Base-by-base conservation (phyloP, 2,113 vertebrate species). In the Bufo gargarizans region DNA sequence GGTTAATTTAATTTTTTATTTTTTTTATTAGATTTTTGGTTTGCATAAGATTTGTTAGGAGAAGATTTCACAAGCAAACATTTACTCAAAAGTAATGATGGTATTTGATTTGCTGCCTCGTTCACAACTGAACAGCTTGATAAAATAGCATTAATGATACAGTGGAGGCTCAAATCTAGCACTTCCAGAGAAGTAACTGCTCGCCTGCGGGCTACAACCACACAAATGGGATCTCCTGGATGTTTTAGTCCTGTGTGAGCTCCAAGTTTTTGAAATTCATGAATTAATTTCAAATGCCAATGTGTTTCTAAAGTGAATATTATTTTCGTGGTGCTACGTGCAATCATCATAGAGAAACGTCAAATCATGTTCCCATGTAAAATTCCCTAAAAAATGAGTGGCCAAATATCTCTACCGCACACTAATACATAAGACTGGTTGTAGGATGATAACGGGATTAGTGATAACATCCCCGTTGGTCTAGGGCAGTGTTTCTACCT, bases 141-240 rank as follows among this genome's bases (percentile, higher is more conserved):
- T 65, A 82, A 49, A 47, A 82, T 49, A 82, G n/a, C 56, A 82
- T 82, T 82, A 82, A 82, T 82, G 80, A 80, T 80, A 55, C 20
- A 65, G 59, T 47, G 45, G 43, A 82, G 19, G 80, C n/a, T 82
- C 14, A 65, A 49, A 63, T 50, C 43, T 49, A 65, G 65, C 80
- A 82, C 49, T 49, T 65, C 20, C 59, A 13, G 80, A 82, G 49
- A 49, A 61, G 59, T 47, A 49, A 65, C 80, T 65, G 13, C 80
- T 13, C 49, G 80, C 80, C 80, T 14, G 45, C 7, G 77, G 59
- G 59, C 80, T 65, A n/a, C 59, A 47, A 65, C 47, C 19, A 22
- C 3, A 20, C 43, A 65, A 49, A 20, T 49, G 33, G 45, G 47
- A 20, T 65, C 80, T 50, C 69, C 43, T 20, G 45, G 59, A 65